Conservation (phyloP, 2,113 vertebrate genomes). For the Cyprichromis sp. region DNA sequence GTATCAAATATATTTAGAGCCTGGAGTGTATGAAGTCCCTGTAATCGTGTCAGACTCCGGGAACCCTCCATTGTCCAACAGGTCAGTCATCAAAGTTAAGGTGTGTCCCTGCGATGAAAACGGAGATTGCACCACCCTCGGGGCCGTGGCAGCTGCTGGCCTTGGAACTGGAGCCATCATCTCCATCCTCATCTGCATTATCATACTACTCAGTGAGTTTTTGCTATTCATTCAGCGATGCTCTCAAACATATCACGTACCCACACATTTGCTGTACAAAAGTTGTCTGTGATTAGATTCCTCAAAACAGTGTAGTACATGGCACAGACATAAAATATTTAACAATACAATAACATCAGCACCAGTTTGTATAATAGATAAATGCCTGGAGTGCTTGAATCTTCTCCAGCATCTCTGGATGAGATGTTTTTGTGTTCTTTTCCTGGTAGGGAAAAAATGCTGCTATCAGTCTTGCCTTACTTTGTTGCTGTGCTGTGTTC, state of each 20-base stretch:
- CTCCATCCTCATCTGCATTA: constrained; percentile 91
- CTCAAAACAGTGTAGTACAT: not conserved
- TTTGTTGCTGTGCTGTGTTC: not conserved
- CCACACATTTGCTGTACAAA: not conserved
- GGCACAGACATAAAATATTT: constrained; percentile 17
- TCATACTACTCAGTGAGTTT: constrained; percentile 87
- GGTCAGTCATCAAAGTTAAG: constrained; percentile 89
- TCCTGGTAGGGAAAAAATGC: not conserved
- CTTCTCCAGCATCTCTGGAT: not conserved
- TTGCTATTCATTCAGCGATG: not conserved
- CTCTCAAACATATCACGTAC: not conserved
- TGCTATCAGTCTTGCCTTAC: not conserved
- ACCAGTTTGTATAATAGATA: constrained; percentile 37
- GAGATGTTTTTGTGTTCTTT: constrained; percentile 1
- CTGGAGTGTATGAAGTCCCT: constrained; percentile 89
- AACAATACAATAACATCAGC: not conserved
- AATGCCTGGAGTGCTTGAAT: not conserved
- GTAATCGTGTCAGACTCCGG: constrained; percentile 89
- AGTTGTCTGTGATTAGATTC: not conserved
- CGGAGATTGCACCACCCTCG: constrained; percentile 87
- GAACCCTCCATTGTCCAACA: constrained; percentile 90
- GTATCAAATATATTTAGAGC: constrained; percentile 83
- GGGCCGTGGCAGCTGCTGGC: constrained; percentile 83
- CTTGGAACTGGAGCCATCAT: constrained; percentile 93
- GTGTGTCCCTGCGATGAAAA: constrained; percentile 92